phyloP scores from a whole-genome alignment of 1,140 invertebrate genomes.

The Odontomachus brunneus region DNA sequence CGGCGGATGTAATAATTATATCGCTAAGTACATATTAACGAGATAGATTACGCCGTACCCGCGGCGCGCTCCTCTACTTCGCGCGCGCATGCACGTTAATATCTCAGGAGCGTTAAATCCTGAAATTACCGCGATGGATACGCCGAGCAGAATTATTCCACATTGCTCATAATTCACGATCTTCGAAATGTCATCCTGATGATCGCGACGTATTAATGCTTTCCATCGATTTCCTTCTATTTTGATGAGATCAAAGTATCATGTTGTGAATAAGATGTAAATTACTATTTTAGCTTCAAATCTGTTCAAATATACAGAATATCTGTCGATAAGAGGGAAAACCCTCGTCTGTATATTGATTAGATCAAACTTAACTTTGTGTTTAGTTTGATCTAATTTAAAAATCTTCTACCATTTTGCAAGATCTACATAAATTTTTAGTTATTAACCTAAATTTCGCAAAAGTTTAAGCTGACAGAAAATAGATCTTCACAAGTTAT shows the following conservation, averaged over 20 bases:
- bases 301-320: too few relatives aligned
- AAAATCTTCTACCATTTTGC: too few relatives aligned
- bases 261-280: neutral
- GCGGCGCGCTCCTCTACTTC: slow-evolving; percentile 2
- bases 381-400: too few relatives aligned
- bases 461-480: too few relatives aligned
- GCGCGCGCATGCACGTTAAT: slow-evolving; percentile 16
- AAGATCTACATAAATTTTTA: too few relatives aligned
- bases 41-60: slow-evolving; percentile 44
- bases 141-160: neutral
- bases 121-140: slow-evolving; percentile 17
- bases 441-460: too few relatives aligned
- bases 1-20: slow-evolving; percentile 54
- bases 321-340: too few relatives aligned
- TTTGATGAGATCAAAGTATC: neutral
- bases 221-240: neutral
- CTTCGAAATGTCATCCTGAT: neutral
- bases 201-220: neutral
- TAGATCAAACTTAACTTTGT: too few relatives aligned
- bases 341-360: too few relatives aligned
- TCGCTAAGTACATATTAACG: slow-evolving; percentile 55
- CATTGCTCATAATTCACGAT: slow-evolving; percentile 12
- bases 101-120: slow-evolving; percentile 2
- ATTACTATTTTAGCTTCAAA: neutral
- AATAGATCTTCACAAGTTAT: too few relatives aligned